Evolutionary conservation across 30 jellyfish, hydroid and myxozoan genomes (phyloP), one percentile per base, ranked within the genome.

Genomic region (Rhopilema esculentum): DNA sequence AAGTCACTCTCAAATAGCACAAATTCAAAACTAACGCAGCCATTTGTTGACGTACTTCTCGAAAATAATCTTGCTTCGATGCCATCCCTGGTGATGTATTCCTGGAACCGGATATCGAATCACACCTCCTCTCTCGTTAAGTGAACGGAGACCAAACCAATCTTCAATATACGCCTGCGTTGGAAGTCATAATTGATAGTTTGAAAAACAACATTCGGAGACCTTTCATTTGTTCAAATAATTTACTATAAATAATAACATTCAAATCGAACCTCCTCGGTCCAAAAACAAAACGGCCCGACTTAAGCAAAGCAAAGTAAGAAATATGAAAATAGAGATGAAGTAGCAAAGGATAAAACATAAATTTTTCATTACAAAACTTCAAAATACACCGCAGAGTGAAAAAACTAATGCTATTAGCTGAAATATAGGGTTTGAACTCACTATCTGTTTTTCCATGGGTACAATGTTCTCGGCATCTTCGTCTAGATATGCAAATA

Each of bases 111-210:
- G 77, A 69, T 86, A 90, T 12, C 68, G 40, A 8, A 26, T 26
- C 8, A 95, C 79, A 32, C 82, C 85, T 0, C 97, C 97, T 52
- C 92, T 68, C 57, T 95, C 89, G 64, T 90, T 75, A 20, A 95
- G 80, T 21, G 97, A 75, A 22, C 97, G 93, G 49, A 95, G 89
- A 21, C 99, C 99, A 90, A 95, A 95, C 99, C 99, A 95, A 70
- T 95, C 99, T 52, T 86, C 88, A 21, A 23, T 8, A 80, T 62
- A 95, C 1, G 86, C 85, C 99, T 95, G 49, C 18, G 57, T 66
- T 18, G 73, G 21, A 57, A 6, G 57, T 6, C 12, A 40, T 6
- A 6, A 40, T 6, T 12, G 57, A 40, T n/a, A n/a, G n/a, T n/a
- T n/a, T n/a, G n/a, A n/a, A n/a, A n/a, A n/a, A n/a, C n/a, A n/a